These are phyloP conservation scores for Poicephalus meyeri DNA, from an alignment of 2,113 vertebrate species.

Conservation along the genomic window DNA sequence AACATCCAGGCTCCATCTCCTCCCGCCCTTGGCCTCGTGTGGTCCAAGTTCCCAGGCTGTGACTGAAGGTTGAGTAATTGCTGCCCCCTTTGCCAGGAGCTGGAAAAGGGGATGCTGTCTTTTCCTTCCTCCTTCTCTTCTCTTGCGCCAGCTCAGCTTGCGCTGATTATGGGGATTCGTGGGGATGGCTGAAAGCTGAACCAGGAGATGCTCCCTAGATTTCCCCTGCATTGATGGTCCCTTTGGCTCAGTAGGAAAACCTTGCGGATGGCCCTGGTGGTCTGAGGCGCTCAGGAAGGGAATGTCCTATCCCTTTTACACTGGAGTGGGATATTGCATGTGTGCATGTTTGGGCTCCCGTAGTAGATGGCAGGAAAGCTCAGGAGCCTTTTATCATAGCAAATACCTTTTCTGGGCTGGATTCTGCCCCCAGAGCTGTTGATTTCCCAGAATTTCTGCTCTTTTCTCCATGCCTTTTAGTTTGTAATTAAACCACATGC, in stretches of 20 bases:
- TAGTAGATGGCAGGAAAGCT: background rate
- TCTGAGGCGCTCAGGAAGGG: rapidly evolving
- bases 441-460: background rate
- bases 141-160: background rate
- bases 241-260: background rate
- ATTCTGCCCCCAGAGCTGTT: background rate
- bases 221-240: rapidly evolving
- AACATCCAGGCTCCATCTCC: rapidly evolving
- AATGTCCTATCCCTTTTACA: background rate
- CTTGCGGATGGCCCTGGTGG: too few relatives aligned
- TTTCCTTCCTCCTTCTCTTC: background rate
- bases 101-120: rapidly evolving
- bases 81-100: background rate
- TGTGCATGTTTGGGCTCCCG: background rate
- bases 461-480: background rate
- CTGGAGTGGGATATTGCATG: background rate
- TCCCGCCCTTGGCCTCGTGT: background rate
- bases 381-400: background rate
- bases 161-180: background rate
- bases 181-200: background rate
- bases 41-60: background rate
- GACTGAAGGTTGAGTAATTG: background rate
- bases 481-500: rapidly evolving
- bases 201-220: background rate
- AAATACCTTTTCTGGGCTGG: background rate